Evolutionary conservation across 1,140 invertebrate species (phyloP), one percentile per base, ranked within the genome.

Genomic region (Galendromus occidentalis): DNA sequence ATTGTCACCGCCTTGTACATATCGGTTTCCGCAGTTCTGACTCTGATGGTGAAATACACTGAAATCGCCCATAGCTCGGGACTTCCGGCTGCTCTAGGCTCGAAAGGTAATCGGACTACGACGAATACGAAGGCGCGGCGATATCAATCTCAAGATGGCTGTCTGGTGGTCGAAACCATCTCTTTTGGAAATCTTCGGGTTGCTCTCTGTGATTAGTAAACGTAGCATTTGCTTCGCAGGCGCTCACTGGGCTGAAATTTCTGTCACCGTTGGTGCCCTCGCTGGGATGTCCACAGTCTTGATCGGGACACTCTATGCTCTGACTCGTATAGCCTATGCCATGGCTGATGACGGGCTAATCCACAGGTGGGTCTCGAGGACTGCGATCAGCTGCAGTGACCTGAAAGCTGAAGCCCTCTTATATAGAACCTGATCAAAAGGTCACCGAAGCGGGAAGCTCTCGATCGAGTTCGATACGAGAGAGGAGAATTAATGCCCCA

Each of bases 271-370:
- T 1, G 90, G 90, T 7, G 88, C 90, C 0, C 77, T 93, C 0
- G 87, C 86, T 73, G 90, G 89, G 7, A 90, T 94, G 85, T 89
- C 87, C 0, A 80, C 78, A 0, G 88, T 87, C 0, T 76, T 91
- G 0, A 82, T 91, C 64, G 86, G 88, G 2, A 89, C 86, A 0
- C 74, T 92, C 0, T 93, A 88, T 72, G 84, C 86, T 0, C 74
- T 91, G 7, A 87, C 88, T 0, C 78, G 87, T 20, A 87, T 86
- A 67, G 82, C 90, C 73, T 92, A 92, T 71, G 83, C 88, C 0
- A 91, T 94, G 88, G 86, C 89, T 0, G 80, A 81, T 28, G 90
- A 93, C 72, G 89, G 89, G 0, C 75, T 93, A 1, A 77, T 92
- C 0, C 91, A 91, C 70, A 80, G 83, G 30, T 71, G 59, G 18